Evolutionary conservation across 2,113 vertebrate genomes (phyloP), one percentile per base, ranked within the genome.

Genomic region (Epinephelus fuscoguttatus): DNA sequence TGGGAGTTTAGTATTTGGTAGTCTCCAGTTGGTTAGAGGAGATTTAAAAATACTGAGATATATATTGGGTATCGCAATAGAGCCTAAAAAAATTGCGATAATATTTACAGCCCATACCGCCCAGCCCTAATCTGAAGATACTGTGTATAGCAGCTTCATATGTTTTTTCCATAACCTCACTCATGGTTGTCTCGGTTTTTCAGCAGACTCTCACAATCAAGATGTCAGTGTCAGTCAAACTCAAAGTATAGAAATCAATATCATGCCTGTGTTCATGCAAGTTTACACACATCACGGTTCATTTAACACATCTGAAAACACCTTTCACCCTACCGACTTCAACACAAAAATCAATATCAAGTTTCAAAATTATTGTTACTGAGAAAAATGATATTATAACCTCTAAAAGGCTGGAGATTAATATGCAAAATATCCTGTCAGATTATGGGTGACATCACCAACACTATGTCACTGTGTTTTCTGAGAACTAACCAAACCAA

Each of bases 231-330:
- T 30, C 59, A 71, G 71, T 64, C 33, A 50, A 33, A 49, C 18
- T 53, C 3, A 14, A 1, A 30, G 7, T 17, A 3, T 50, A 27
- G 23, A 25, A 18, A 60, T 78, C 4, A 18, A 68, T 42, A 69
- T 18, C 2, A 60, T 13, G 11, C 11, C 49, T 12, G 15, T 25
- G 59, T 62, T n/a, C 1, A 17, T 15, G 55, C 11, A 62, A 4
- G 73, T 67, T 55, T 40, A 53, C 9, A 42, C 40, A 42, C 40
- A 62, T 53, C 14, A 45, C 33, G 6, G 33, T 7, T 37, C 6
- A 53, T 62, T 57, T 55, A 70, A 40, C 33, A 81, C 15, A 33
- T 52, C 52, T 52, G 42, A n/a, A 30, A 40, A 68, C 55, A 55
- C 17, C 6, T 73, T 42, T 25, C 4, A 45, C 56, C 13, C 5